Conservation (phyloP, 2,113 vertebrate species). For the Aramus guarauna region DNA sequence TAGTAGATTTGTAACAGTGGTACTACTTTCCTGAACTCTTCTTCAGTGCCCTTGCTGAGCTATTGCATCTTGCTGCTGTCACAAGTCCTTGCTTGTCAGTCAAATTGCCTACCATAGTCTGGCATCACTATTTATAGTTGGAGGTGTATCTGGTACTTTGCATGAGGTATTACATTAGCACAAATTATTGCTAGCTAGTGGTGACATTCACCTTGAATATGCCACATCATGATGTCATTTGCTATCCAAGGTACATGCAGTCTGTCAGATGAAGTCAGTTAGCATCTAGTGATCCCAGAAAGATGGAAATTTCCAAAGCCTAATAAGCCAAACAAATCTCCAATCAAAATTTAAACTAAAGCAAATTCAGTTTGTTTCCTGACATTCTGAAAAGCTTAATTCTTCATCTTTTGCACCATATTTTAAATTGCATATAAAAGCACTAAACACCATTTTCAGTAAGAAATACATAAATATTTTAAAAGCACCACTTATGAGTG, state of each 20-base stretch:
- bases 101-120: conserved; percentile 1
- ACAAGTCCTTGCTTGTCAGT: neutral
- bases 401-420: neutral
- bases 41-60: conserved; percentile 5
- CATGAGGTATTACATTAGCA: conserved; percentile 53
- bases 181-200: conserved; percentile 35
- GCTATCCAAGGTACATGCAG: neutral
- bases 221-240: conserved; percentile 43
- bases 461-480: neutral
- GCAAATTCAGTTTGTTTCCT: neutral
- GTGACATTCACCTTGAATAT: conserved; percentile 47
- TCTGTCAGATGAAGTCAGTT: conserved; percentile 8
- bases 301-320: neutral
- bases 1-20: neutral
- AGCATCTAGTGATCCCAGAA: neutral
- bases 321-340: neutral
- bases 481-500: neutral
- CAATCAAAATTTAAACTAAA: neutral
- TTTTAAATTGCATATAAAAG: neutral
- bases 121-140: conserved; percentile 43
- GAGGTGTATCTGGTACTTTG: conserved; percentile 32
- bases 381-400: neutral
- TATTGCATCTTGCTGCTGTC: neutral
- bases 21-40: neutral
- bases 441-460: neutral